A percentile compares a stretch with the other conserved stretches of the same genome.
These are phyloP conservation scores for Heteromurus nitidus DNA, from an alignment of 2,888 invertebrate genomes.

Conservation along the genomic window DNA sequence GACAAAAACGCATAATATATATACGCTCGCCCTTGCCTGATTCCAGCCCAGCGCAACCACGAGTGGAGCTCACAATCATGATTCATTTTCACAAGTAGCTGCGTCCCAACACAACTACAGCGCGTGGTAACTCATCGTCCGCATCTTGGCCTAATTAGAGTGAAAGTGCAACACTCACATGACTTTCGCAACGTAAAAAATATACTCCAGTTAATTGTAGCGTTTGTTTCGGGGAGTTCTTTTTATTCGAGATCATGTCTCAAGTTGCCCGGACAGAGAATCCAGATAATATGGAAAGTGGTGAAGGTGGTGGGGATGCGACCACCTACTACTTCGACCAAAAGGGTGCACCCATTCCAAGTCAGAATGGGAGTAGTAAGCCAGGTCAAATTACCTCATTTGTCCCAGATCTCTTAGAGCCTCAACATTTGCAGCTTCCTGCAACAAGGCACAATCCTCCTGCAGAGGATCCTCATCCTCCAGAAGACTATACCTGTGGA, in stretches of 20 bases:
- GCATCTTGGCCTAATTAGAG: no score
- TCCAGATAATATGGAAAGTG: constrained; percentile 18
- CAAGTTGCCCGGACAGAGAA: constrained; percentile 34
- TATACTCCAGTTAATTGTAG: no score
- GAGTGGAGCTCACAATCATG: no score
- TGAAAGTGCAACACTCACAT: no score
- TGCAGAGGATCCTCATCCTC: constrained; percentile 10
- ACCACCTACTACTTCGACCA: constrained; percentile 51
- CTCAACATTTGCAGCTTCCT: background rate
- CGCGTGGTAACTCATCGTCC: no score
- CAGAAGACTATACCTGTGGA: constrained; percentile 77
- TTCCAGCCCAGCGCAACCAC: no score
- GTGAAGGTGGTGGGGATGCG: constrained; percentile 12
- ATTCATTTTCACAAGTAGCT: no score
- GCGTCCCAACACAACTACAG: no score
- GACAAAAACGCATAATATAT: no score
- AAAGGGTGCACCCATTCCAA: constrained; percentile 27
- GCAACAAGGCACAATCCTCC: background rate
- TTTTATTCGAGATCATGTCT: constrained; percentile 40
- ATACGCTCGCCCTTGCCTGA: no score
- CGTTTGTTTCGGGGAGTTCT: no score
- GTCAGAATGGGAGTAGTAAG: constrained; percentile 14
- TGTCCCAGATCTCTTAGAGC: constrained; percentile 51
- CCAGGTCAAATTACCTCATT: constrained; percentile 51
- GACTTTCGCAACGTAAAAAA: no score